Base-by-base conservation (phyloP, 2,113 vertebrate species). In the Tonatia bakeri region DNA sequence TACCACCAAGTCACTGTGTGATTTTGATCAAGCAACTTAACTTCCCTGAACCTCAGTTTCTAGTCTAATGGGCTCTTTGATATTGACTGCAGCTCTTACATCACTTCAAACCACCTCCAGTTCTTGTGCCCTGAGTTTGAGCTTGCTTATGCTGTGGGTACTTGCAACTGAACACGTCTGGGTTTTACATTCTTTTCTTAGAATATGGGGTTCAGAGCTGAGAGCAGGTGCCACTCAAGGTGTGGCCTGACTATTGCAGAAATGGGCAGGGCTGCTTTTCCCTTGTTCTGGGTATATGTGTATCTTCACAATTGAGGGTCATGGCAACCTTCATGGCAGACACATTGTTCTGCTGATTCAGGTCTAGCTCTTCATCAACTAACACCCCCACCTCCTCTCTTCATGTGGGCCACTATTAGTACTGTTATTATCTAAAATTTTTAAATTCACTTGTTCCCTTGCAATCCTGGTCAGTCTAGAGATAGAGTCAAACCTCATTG, bases 21-120 rank as follows among this genome's bases (percentile, higher is more conserved):
- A 89, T 91, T 94, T 91, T 64, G 28, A 81, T 65, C n/a, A 43
- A 67, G 80, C 43, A 73, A 43, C 50, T 52, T 54, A 86, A 80
- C 33, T 33, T 92, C 10, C 43, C 52, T 43, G 22, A 89, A 36
- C 50, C 36, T 70, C 36, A 52, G 28, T 67, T 88, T 76, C 73
- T 86, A 65, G 61, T 82, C 43, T 54, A 14, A 67, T 26, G 84
- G 14, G 7, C 12, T 59, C 72, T 93, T 72, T 22, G 47, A 65
- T 67, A 61, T 5, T 40, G 86, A 85, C n/a, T 40, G 3, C 14
- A 91, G 65, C 9, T 90, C 16, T 47, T 88, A 26, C 0, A 2
- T 36, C 36, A 47, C 52, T 81, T 52, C 11, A 81, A 50, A 7
- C 26, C 61, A 43, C 76, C 19, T 67, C 50, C 7, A 33, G 54